phyloP scores from a whole-genome alignment of 1,140 invertebrate species.

The Andrena cerasifolii region DNA sequence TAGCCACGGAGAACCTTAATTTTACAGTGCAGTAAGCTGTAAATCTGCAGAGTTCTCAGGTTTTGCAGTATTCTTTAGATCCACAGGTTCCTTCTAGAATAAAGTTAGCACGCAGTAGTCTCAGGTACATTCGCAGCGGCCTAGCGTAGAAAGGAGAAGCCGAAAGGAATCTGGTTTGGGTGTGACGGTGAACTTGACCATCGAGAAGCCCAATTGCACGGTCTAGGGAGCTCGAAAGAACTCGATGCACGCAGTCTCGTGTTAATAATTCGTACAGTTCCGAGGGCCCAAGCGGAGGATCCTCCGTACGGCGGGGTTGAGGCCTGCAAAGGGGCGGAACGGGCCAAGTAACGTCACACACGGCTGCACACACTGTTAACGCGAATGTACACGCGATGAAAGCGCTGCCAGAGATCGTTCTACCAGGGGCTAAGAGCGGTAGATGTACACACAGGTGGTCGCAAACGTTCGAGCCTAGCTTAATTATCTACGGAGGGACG shows the following conservation, averaged over 20 bases:
- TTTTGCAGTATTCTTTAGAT: too few relatives aligned
- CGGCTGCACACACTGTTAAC: too few relatives aligned
- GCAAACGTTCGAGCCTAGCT: constrained; percentile 1
- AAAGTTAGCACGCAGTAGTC: too few relatives aligned
- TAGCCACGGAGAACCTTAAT: too few relatives aligned
- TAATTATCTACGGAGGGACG: constrained; percentile 31
- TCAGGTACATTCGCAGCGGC: too few relatives aligned
- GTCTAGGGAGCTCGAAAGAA: too few relatives aligned
- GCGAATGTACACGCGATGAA: too few relatives aligned
- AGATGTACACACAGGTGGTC: constrained; percentile 9
- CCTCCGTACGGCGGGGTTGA: not conserved
- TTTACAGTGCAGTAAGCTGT: too few relatives aligned
- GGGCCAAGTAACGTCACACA: not conserved
- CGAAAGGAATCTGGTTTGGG: too few relatives aligned
- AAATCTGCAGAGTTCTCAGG: too few relatives aligned
- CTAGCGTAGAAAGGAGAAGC: too few relatives aligned
- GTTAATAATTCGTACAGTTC: not conserved
- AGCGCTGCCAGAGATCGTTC: not conserved
- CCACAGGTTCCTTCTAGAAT: too few relatives aligned
- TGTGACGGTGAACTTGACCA: not conserved
- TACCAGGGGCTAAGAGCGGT: not conserved
- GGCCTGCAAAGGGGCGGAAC: constrained; percentile 14
- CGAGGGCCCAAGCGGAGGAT: not conserved
- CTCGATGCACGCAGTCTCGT: not conserved
- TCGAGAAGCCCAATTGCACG: not conserved